Evolutionary conservation across 2,797 vertebrate genomes (phyloP).

Genomic region (Adrianichthys oophorus): DNA sequence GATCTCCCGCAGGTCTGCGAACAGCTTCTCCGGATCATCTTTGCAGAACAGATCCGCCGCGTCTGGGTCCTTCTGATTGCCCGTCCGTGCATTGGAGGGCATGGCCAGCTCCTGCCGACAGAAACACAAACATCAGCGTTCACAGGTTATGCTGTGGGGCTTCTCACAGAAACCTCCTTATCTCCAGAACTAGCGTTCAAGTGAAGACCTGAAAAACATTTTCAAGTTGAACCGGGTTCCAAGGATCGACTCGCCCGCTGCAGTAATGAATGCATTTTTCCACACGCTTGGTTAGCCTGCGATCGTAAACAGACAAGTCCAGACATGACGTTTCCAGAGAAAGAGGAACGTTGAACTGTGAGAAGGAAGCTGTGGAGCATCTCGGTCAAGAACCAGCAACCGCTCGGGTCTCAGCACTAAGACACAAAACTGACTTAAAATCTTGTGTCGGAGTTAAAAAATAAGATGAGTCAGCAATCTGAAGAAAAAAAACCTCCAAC

Average conservation of each 20-base stretch:
- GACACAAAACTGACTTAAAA: too few species aligned
- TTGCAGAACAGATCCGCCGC: constrained; percentile 91
- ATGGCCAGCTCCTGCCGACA: constrained; percentile 80
- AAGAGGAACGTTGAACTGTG: constrained; percentile 6
- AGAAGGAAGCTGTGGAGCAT: background rate
- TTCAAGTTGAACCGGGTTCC: background rate
- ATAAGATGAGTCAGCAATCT: too few species aligned
- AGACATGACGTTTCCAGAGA: constrained; percentile 1
- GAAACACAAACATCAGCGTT: background rate
- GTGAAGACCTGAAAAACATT: too few species aligned
- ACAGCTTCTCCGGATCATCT: constrained; percentile 91
- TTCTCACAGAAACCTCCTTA: too few species aligned
- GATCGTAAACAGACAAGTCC: constrained; percentile 12
- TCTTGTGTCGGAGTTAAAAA: too few species aligned
- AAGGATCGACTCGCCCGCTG: background rate
- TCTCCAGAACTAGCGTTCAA: too few species aligned
- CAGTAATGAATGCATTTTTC: background rate
- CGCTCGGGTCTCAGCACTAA: too few species aligned
- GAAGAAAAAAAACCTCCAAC: too few species aligned
- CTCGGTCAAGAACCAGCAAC: too few species aligned
- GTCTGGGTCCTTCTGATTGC: constrained; percentile 90
- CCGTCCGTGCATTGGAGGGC: constrained; percentile 87
- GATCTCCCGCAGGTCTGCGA: constrained; percentile 88
- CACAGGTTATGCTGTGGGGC: too few species aligned
- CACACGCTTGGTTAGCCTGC: background rate